Evolutionary conservation across 2,113 vertebrate species (phyloP).

Genomic region (Catharus fuscescens): DNA sequence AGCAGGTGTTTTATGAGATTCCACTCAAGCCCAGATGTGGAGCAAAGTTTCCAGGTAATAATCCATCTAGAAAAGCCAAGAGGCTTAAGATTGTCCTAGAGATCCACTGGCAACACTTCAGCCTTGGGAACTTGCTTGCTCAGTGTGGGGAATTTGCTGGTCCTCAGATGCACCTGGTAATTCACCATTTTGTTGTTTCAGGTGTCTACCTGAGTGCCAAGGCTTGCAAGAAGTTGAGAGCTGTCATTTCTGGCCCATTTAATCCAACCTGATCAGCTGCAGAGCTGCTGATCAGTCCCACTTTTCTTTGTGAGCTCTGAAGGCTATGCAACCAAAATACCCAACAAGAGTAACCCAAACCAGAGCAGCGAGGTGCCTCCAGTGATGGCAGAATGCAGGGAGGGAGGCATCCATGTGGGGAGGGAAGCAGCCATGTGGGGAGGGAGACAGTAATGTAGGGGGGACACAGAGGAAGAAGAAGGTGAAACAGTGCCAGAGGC

Average conservation of each 20-base stretch:
- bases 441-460: neutral
- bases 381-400: neutral
- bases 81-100: neutral
- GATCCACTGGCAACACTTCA: neutral
- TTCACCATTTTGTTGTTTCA: neutral
- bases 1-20: neutral
- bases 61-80: neutral
- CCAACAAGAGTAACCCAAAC: neutral
- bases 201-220: neutral
- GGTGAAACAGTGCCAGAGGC: neutral
- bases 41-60: neutral
- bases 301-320: neutral
- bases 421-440: neutral
- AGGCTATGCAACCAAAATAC: neutral
- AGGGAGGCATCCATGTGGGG: neutral
- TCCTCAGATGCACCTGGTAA: neutral
- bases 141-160: neutral
- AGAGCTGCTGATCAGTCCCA: neutral
- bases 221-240: neutral
- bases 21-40: neutral
- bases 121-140: neutral
- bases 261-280: neutral
- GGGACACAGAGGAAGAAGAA: neutral
- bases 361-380: neutral
- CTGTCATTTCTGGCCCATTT: neutral